phyloP scores from a whole-genome alignment of 2,113 vertebrate species.

The Sclerurus mexicanus region DNA sequence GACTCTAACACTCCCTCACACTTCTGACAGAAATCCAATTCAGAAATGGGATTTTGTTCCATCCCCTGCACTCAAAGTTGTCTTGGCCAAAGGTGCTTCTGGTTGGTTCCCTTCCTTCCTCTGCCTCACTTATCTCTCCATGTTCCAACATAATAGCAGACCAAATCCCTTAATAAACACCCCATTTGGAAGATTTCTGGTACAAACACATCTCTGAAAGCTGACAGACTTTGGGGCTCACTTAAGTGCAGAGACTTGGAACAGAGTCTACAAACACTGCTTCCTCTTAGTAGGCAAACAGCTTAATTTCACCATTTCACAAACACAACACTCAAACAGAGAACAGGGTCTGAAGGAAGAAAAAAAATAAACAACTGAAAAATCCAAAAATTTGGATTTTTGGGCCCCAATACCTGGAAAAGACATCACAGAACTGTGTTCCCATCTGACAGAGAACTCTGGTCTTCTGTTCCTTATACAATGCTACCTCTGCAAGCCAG shows the following conservation, averaged over 20 bases:
- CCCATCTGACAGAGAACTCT: not conserved
- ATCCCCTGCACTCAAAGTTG: not conserved
- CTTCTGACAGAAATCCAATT: not conserved
- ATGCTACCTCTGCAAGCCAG: not conserved
- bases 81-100: not conserved
- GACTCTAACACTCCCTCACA: not conserved
- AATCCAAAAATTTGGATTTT: fast-evolving
- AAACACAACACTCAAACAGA: not conserved
- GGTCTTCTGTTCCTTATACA: not conserved
- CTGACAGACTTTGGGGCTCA: not conserved
- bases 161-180: not conserved
- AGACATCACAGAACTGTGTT: not conserved
- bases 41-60: not conserved
- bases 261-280: not conserved
- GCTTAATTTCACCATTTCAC: not conserved
- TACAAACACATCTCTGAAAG: not conserved
- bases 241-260: not conserved
- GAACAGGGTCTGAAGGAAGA: not conserved
- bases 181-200: not conserved
- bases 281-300: not conserved
- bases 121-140: not conserved
- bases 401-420: not conserved
- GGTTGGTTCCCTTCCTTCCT: not conserved
- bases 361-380: not conserved
- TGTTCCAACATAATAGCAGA: not conserved